These are phyloP conservation scores for Setophaga kirtlandii DNA, from an alignment of 2,113 vertebrate species.

Conservation along the genomic window DNA sequence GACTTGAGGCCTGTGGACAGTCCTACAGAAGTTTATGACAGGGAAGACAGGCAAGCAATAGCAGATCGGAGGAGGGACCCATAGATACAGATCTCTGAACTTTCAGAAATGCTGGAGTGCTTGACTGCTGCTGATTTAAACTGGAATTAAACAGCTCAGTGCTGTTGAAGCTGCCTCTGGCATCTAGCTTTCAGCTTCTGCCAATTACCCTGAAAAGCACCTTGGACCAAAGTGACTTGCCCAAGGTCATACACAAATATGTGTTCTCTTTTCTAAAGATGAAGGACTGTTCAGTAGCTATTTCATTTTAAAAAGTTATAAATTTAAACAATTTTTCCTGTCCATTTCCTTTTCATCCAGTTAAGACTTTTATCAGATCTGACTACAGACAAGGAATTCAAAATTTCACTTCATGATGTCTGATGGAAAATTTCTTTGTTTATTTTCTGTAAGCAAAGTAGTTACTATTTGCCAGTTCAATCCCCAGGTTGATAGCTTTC, in stretches of 20 bases:
- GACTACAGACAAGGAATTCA: conserved; percentile 7
- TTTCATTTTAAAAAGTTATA: conserved; percentile 7
- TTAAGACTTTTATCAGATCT: conserved; percentile 45
- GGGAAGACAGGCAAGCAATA: background rate
- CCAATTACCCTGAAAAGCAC: background rate
- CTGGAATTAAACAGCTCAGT: background rate
- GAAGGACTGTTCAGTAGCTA: background rate
- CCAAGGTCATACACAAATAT: conserved; percentile 4
- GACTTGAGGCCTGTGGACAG: background rate
- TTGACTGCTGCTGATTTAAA: background rate
- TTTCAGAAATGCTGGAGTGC: background rate
- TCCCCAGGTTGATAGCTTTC: conserved; percentile 71
- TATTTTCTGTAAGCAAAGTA: conserved; percentile 43
- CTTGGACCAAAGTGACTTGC: background rate
- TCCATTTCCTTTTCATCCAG: conserved; percentile 28
- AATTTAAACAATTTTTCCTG: background rate
- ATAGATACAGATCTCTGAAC: background rate
- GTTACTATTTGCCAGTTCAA: conserved; percentile 63
- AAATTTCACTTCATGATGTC: conserved; percentile 44
- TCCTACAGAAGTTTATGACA: background rate
- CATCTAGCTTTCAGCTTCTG: background rate
- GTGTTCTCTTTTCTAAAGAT: background rate
- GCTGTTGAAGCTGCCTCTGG: background rate
- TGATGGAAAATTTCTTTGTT: conserved; percentile 42
- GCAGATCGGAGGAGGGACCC: background rate